Conservation (phyloP, 2,888 invertebrate species). For the Noctua comes region DNA sequence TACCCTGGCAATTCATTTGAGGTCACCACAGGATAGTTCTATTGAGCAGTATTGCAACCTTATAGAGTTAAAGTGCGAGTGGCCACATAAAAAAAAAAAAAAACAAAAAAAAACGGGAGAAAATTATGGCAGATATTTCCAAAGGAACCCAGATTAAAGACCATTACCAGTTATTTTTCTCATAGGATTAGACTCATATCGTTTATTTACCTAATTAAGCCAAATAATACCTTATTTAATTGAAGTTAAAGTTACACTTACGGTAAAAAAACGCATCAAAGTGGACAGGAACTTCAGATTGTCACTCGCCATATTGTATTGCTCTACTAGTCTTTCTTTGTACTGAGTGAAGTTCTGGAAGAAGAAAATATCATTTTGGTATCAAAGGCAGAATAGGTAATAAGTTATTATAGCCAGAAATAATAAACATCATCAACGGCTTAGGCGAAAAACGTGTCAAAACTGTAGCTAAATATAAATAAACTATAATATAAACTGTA, state of each 20-base stretch:
- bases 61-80: too few relatives aligned
- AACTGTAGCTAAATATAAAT: too few relatives aligned
- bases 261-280: slow-evolving; percentile 93
- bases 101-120: too few relatives aligned
- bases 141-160: too few relatives aligned
- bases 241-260: slow-evolving; percentile 69
- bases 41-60: too few relatives aligned
- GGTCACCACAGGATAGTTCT: too few relatives aligned
- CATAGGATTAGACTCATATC: too few relatives aligned
- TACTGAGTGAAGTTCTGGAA: slow-evolving; percentile 91
- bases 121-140: too few relatives aligned
- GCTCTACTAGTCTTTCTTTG: slow-evolving; percentile 91
- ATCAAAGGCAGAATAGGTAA: not conserved
- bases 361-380: slow-evolving; percentile 73
- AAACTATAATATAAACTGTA: too few relatives aligned
- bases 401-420: not conserved
- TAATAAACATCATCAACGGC: not conserved
- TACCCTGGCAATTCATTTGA: too few relatives aligned
- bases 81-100: too few relatives aligned
- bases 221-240: not conserved
- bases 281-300: slow-evolving; percentile 95
- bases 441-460: not conserved
- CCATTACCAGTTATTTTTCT: too few relatives aligned
- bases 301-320: slow-evolving; percentile 93
- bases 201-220: not conserved